Evolutionary conservation across 2,888 invertebrate genomes (phyloP), one percentile per base, ranked within the genome.

Genomic region (Diploptera punctata): DNA sequence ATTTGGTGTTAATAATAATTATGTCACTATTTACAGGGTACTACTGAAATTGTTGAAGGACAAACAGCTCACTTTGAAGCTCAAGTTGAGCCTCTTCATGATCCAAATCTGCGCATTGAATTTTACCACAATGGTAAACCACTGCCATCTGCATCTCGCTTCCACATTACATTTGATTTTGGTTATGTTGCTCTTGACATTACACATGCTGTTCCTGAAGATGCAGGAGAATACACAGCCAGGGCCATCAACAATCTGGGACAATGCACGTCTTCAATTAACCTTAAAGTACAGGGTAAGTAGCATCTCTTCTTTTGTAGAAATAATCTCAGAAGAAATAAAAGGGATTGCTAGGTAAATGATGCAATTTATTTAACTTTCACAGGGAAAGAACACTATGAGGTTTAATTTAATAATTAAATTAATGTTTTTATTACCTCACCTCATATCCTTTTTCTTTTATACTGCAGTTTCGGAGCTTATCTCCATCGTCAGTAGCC

Each of bases 161-260:
- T 95, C 91, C 96, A 96, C 84, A 94, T 95, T 80, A 95, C 95
- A 78, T 96, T 97, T 83, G 98, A 99, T 85, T 98, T 99, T 86
- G 99, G 99, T 79, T 98, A 98, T 79, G 95, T 98, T 77, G 95
- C 97, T 68, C 87, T 99, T 79, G 97, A 98, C 84, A 96, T 99
- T 80, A 91, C 93, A 77, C 96, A 98, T 81, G 92, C 94, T 75
- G 95, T 97, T 71, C 91, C 97, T 13, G 97, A 97, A 85, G 99
- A 99, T 83, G 95, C 95, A 74, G 99, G 98, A 72, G 93, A 95
- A 83, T 99, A 99, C 83, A 93, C 95, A 0, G 95, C 96, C 10
- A 92, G 93, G 79, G 97, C 97, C 10, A 92, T 94, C 33, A 99
- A 98, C 81, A 93, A 93, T 75, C 86, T 95, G 69, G 99, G 99